Percentiles rank a stretch among this genome's conserved stretches.
Evolutionary conservation across 2,797 vertebrate species (phyloP).

Genomic region (Propithecus deckenii): DNA sequence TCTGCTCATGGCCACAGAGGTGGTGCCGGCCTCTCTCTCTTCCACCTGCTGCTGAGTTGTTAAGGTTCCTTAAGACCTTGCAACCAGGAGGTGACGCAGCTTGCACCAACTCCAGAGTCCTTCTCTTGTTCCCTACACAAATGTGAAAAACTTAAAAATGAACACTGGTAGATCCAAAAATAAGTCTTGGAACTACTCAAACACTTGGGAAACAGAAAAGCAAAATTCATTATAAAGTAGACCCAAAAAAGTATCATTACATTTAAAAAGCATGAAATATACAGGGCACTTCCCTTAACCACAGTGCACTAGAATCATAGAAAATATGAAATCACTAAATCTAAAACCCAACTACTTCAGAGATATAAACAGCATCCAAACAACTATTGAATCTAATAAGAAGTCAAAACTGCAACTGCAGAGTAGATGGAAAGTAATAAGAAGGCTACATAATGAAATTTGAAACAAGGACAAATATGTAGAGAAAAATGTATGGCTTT

Average conservation of each 20-base stretch:
- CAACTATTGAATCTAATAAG: not conserved
- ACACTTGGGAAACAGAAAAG: not conserved
- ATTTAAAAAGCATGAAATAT: constrained; percentile 1
- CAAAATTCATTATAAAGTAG: not conserved
- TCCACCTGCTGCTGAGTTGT: not conserved
- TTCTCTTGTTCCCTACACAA: not conserved
- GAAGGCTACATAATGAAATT: not conserved
- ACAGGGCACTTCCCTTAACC: not conserved
- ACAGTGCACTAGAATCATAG: not conserved
- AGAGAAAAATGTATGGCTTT: not conserved
- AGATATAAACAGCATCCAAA: not conserved
- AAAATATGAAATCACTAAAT: not conserved
- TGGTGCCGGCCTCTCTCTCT: not conserved
- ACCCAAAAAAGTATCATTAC: not conserved
- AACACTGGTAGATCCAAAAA: not conserved
- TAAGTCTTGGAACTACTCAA: not conserved
- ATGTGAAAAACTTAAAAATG: not conserved
- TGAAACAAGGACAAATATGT: not conserved
- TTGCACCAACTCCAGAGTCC: not conserved
- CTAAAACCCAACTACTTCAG: not conserved
- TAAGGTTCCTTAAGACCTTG: not conserved
- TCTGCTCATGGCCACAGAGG: not conserved
- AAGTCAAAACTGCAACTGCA: not conserved
- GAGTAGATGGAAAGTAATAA: not conserved
- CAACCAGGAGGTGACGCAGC: no score